Evolutionary conservation across 2,797 vertebrate genomes (phyloP).

Genomic region (Percopsis omiscomaycus): DNA sequence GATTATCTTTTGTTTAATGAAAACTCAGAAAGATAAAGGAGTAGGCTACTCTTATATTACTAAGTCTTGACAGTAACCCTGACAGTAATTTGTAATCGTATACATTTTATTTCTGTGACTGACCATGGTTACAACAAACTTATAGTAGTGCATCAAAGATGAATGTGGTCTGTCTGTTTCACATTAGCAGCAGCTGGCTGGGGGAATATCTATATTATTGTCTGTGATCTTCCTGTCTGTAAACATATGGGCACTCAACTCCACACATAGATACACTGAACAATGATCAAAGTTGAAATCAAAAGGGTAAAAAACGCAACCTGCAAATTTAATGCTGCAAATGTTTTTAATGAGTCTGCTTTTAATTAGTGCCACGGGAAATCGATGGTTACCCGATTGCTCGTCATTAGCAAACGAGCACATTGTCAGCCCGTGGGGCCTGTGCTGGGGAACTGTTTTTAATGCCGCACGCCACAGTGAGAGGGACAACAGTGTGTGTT

Average conservation of each 20-base stretch:
- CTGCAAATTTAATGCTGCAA: conserved; percentile 61
- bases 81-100: no score
- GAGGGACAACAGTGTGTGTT: conserved; percentile 14
- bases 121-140: no score
- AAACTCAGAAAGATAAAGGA: conserved; percentile 5
- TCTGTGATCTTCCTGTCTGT: conserved; percentile 30
- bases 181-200: background rate
- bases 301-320: conserved; percentile 34
- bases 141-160: conserved; percentile 9
- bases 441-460: conserved; percentile 66
- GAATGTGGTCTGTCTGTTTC: conserved; percentile 1
- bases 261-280: conserved; percentile 36
- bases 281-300: conserved; percentile 39
- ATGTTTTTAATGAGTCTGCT: conserved; percentile 74
- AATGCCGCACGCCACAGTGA: conserved; percentile 43
- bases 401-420: conserved; percentile 76
- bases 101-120: no score
- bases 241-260: conserved; percentile 6
- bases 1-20: conserved; percentile 34
- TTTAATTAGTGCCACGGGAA: conserved; percentile 78
- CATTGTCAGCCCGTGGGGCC: conserved; percentile 61
- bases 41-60: no score
- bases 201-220: conserved; percentile 19
- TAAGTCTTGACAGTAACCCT: no score
- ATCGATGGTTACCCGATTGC: conserved; percentile 73